These are phyloP conservation scores for Drosophila tristis DNA, from an alignment of 1,140 invertebrate species.

Conservation along the genomic window DNA sequence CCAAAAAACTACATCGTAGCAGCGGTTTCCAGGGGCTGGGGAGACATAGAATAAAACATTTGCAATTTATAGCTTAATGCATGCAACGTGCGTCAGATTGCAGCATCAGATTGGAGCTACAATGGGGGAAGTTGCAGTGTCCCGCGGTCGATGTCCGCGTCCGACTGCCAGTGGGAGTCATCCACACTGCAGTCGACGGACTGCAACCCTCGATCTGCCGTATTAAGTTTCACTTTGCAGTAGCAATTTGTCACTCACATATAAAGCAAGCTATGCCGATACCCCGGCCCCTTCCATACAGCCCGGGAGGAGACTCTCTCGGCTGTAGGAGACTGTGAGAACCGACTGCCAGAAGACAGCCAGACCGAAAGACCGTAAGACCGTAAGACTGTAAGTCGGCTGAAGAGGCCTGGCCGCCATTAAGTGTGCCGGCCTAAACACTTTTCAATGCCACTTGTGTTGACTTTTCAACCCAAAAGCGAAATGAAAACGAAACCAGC, in stretches of 20 bases:
- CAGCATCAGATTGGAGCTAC: constrained; percentile 53
- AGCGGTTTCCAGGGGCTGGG: too few species aligned
- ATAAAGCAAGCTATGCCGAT: constrained; percentile 28
- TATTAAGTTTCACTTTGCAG: constrained; percentile 62
- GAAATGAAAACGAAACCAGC: constrained; percentile 68
- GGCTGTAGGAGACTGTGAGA: too few species aligned
- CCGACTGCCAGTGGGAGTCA: constrained; percentile 32
- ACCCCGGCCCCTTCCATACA: not conserved
- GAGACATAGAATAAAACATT: constrained; percentile 52
- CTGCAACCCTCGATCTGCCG: constrained; percentile 31
- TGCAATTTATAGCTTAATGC: constrained; percentile 78
- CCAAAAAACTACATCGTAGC: constrained; percentile 30
- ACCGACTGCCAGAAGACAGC: constrained; percentile 2
- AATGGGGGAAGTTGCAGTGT: constrained; percentile 10
- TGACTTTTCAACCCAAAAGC: constrained; percentile 72
- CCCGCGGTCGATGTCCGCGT: constrained; percentile 4
- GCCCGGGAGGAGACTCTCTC: constrained; percentile 31
- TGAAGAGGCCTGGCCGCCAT: constrained; percentile 42
- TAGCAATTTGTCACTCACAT: constrained; percentile 73
- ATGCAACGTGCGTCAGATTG: constrained; percentile 77
- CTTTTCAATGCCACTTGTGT: constrained; percentile 70
- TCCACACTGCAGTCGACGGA: constrained; percentile 19
- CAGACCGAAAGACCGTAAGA: constrained; percentile 32
- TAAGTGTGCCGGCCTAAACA: constrained; percentile 54
- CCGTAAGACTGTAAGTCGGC: constrained; percentile 49